These are phyloP conservation scores for Siderastrea siderea DNA, from an alignment of 92 coral and sea anemone species.

Conservation along the genomic window DNA sequence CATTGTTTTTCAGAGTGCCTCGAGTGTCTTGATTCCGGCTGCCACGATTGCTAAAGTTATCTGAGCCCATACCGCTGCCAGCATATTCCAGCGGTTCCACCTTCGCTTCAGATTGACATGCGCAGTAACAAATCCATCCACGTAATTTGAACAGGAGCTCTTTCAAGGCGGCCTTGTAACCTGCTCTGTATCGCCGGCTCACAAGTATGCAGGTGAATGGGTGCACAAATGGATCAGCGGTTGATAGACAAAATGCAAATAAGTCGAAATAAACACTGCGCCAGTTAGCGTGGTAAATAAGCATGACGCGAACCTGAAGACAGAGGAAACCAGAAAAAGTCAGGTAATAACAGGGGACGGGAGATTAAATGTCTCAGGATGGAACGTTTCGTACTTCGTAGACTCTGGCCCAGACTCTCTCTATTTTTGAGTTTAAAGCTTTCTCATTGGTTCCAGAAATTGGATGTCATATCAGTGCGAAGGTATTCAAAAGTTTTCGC, in stretches of 20 bases:
- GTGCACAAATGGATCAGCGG: constrained; percentile 60
- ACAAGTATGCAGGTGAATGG: constrained; percentile 52
- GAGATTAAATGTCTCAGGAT: too few relatives aligned
- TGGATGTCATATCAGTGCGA: too few relatives aligned
- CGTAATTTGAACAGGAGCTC: neutral
- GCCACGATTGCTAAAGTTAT: neutral
- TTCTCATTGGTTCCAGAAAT: too few relatives aligned
- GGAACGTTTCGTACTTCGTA: too few relatives aligned
- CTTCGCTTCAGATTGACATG: neutral
- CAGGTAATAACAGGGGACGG: neutral
- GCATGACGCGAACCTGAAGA: constrained; percentile 44
- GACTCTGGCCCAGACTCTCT: too few relatives aligned
- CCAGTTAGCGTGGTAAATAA: constrained; percentile 35
- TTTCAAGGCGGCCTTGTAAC: constrained; percentile 27
- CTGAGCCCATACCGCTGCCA: neutral
- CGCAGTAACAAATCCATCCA: neutral
- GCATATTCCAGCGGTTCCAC: neutral
- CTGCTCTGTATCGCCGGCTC: constrained; percentile 55
- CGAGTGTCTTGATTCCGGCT: neutral
- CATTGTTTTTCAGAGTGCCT: neutral
- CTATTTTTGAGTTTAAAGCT: too few relatives aligned
- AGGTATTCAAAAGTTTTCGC: too few relatives aligned
- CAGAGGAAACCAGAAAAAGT: neutral
- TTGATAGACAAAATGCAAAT: constrained; percentile 25
- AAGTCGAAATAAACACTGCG: constrained; percentile 27